Evolutionary conservation across 1,140 invertebrate species (phyloP).

Genomic region (Melipona quadrifasciata): DNA sequence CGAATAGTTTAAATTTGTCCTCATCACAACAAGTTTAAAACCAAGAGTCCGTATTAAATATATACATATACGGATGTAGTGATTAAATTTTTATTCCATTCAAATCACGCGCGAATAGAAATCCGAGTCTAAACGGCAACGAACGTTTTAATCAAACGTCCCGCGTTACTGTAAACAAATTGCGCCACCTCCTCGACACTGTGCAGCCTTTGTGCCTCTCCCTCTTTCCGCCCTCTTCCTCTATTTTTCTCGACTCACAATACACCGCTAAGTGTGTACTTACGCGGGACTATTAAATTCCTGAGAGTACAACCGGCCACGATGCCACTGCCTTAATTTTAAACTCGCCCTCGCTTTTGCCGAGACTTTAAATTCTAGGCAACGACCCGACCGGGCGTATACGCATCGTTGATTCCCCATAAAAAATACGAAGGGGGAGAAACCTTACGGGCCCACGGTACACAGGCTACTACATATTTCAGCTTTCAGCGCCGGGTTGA

Average conservation of each 20-base stretch:
- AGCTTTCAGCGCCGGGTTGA: not conserved
- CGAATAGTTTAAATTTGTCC: no score
- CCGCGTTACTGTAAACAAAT: conserved; percentile 18
- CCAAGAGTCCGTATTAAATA: no score
- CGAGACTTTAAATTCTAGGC: conserved; percentile 40
- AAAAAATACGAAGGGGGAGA: conserved; percentile 11
- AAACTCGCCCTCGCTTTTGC: conserved; percentile 12
- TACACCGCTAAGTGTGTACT: conserved; percentile 57
- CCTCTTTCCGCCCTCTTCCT: not conserved
- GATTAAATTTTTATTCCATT: no score
- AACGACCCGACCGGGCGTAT: conserved; percentile 20
- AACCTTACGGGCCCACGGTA: not conserved
- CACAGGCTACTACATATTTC: conserved; percentile 12
- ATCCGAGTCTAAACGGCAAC: no score
- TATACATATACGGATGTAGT: no score
- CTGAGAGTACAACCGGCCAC: conserved; percentile 26
- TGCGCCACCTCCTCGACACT: conserved; percentile 28
- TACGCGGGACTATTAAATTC: conserved; percentile 59
- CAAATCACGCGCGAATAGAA: no score
- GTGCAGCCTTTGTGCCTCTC: not conserved
- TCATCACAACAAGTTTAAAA: no score
- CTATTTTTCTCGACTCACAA: not conserved
- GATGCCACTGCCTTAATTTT: conserved; percentile 50
- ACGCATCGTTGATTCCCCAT: conserved; percentile 26
- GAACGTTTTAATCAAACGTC: not conserved